Base-by-base conservation (phyloP, 2,888 invertebrate species). In the Melangyna quadrimaculata region DNA sequence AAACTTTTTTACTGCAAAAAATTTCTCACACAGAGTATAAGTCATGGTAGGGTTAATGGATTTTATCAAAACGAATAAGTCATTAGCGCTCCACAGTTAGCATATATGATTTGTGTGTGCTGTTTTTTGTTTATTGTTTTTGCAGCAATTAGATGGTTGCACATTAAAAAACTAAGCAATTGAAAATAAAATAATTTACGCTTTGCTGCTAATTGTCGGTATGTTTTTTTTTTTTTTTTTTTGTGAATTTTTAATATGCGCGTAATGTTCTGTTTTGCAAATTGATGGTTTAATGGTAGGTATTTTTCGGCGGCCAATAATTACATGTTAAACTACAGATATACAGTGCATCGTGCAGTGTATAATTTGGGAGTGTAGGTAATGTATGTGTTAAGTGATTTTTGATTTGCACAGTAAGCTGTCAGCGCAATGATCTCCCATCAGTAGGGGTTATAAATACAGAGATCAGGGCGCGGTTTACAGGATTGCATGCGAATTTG, bases 61-160 rank as follows among this genome's bases (percentile, higher is more conserved):
- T 70, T 79, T 71, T 71, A 79, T 84, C 74, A 53, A 22, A 75
- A 51, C 29, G 70, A 78, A 74, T 67, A 79, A 63, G 59, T 22
- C 75, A 59, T 57, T 70, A 70, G 78, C 37, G 17, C 12, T 27
- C n/a, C 8, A 10, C n/a, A 57, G 22, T 37, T 59, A 14, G 63
- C 51, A 35, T 12, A 71, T 59, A 48, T 40, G 70, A 55, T 72
- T 65, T 48, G 61, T 45, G 59, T 29, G 27, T 69, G 32, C 10
- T 32, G 29, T 19, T 27, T 24, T 53, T 9, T 27, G 3, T 55
- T 17, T 53, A 29, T 55, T 32, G 55, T 32, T 55, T 61, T 37
- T 37, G 32, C 32, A 27, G 73, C 73, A 78, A 78, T 74, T 74
- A 83, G 63, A 63, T 61, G 40, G 40, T 17, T 40, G 40, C 27